Conservation (phyloP, 1,140 invertebrate genomes). For the Drosophila guanche region DNA sequence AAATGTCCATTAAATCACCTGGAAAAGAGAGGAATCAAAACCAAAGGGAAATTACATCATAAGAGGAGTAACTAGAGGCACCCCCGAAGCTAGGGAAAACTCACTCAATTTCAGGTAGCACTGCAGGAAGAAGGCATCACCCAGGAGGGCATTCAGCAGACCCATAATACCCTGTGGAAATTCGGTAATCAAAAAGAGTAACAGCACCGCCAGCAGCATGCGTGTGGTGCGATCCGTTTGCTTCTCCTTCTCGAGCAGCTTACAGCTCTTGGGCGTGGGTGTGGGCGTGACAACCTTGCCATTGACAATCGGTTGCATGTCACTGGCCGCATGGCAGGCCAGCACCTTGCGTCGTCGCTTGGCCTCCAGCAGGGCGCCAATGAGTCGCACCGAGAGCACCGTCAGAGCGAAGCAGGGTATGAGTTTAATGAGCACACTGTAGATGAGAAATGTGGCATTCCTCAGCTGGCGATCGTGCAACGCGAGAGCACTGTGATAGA, state of each 20-base stretch:
- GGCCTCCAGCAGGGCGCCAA: constrained; percentile 90
- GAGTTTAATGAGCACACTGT: constrained; percentile 93
- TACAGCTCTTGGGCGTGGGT: constrained; percentile 84
- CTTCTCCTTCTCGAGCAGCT: constrained; percentile 86
- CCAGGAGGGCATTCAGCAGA: constrained; percentile 89
- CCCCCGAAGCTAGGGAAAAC: constrained; percentile 42
- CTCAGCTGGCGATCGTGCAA: constrained; percentile 64
- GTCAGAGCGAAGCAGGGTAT: constrained; percentile 93
- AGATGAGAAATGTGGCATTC: constrained; percentile 91
- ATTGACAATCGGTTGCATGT: constrained; percentile 84
- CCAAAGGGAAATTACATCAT: constrained; percentile 31
- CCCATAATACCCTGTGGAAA: constrained; percentile 94
- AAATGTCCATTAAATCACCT: constrained; percentile 95
- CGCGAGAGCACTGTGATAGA: constrained; percentile 69
- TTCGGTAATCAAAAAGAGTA: constrained; percentile 94
- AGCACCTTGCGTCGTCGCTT: constrained; percentile 90
- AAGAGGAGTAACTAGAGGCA: not conserved
- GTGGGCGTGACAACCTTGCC: constrained; percentile 75
- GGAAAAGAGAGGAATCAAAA: constrained; percentile 42
- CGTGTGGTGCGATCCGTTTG: constrained; percentile 95
- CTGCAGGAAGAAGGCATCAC: constrained; percentile 88
- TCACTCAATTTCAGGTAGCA: constrained; percentile 90
- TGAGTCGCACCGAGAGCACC: constrained; percentile 90
- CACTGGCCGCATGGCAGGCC: constrained; percentile 84
- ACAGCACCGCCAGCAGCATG: constrained; percentile 96